These are phyloP conservation scores for Heliconius erato DNA, from an alignment of 2,888 invertebrate species.

Conservation along the genomic window DNA sequence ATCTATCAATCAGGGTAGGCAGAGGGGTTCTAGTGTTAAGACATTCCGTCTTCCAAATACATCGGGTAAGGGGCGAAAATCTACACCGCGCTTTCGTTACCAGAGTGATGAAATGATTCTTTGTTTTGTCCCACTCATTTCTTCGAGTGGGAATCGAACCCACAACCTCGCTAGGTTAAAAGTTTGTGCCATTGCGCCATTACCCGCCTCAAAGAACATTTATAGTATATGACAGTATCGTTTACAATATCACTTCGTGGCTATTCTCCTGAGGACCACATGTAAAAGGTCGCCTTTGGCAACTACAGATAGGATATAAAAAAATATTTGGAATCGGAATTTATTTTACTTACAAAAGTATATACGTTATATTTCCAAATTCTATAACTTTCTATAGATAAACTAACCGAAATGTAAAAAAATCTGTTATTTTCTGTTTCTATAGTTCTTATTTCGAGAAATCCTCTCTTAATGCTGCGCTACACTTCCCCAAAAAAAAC, in stretches of 20 bases:
- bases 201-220: background rate
- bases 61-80: background rate
- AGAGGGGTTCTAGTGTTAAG: background rate
- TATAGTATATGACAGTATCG: background rate
- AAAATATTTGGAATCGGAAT: background rate
- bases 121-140: background rate
- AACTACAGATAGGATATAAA: background rate
- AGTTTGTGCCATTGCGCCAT: background rate
- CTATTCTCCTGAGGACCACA: background rate
- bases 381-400: background rate
- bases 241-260: background rate
- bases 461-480: too few relatives aligned
- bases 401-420: too few relatives aligned
- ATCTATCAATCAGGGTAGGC: too few relatives aligned
- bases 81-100: background rate
- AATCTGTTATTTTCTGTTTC: too few relatives aligned
- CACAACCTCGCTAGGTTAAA: background rate
- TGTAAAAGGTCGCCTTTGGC: constrained; percentile 5
- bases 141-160: background rate
- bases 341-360: background rate
- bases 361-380: background rate
- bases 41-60: background rate
- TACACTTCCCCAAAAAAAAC: too few relatives aligned
- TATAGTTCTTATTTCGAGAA: too few relatives aligned
- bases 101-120: background rate